A percentile compares a stretch with the other conserved stretches of the same genome.
Conservation (phyloP, 2,113 vertebrate genomes). For the Nothoprocta perdicaria region DNA sequence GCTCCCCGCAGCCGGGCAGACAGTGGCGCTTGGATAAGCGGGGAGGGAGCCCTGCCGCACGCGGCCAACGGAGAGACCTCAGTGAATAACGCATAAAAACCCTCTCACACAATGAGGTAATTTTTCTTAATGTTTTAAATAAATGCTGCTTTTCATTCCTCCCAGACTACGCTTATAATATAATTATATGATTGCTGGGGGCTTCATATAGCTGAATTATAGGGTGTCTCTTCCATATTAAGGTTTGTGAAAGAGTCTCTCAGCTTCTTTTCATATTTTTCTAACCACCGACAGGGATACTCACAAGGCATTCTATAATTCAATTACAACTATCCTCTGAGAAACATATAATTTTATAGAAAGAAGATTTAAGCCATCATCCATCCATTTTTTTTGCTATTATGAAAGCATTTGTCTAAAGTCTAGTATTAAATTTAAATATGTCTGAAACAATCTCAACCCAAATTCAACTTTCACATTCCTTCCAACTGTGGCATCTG, state of each 20-base stretch:
- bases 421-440: constrained; percentile 71
- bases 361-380: constrained; percentile 75
- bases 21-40: neutral
- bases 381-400: constrained; percentile 68
- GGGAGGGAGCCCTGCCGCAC: neutral
- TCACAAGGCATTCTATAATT: constrained; percentile 79
- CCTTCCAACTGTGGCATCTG: constrained; percentile 38
- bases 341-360: constrained; percentile 80
- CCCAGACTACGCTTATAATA: constrained; percentile 71
- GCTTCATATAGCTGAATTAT: constrained; percentile 80
- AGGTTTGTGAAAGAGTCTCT: constrained; percentile 67
- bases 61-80: constrained; percentile 30
- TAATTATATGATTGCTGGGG: constrained; percentile 77
- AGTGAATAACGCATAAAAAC: constrained; percentile 42
- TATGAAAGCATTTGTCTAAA: constrained; percentile 77
- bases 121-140: constrained; percentile 71
- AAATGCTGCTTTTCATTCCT: constrained; percentile 71
- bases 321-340: constrained; percentile 79
- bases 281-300: constrained; percentile 74
- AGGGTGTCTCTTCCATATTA: constrained; percentile 69
- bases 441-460: constrained; percentile 63
- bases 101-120: constrained; percentile 17
- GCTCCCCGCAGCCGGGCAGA: neutral
- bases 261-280: constrained; percentile 66
- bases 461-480: neutral